phyloP scores from a whole-genome alignment of 2,888 invertebrate species.

The Acrocyrtus sp. region DNA sequence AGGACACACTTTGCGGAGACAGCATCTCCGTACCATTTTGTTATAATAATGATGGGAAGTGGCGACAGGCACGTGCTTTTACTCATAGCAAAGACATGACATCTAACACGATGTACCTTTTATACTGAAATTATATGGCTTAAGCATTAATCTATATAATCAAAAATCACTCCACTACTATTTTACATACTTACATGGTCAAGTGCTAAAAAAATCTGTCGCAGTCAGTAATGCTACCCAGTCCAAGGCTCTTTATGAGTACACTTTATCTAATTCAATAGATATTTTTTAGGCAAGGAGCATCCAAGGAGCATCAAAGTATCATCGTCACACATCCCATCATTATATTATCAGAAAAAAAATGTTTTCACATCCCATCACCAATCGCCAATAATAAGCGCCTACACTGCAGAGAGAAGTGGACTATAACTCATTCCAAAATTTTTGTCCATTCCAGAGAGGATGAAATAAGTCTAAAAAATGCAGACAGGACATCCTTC shows the following conservation, averaged over 20 bases:
- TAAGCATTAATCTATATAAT: background rate
- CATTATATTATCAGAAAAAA: no score
- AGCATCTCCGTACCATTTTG: background rate
- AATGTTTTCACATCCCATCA: no score
- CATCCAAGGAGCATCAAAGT: no score
- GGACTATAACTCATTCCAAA: background rate
- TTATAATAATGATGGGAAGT: constrained; percentile 22
- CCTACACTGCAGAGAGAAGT: background rate
- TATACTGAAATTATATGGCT: constrained; percentile 2
- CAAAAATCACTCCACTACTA: background rate
- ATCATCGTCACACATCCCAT: background rate
- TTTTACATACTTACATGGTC: background rate
- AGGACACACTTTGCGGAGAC: background rate
- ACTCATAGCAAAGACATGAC: constrained; percentile 20
- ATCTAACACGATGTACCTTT: constrained; percentile 14
- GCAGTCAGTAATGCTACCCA: background rate
- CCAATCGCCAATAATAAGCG: no score
- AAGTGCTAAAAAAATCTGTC: constrained; percentile 7
- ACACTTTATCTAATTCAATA: background rate
- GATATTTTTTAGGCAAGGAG: no score
- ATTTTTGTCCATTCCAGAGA: constrained; percentile 12
- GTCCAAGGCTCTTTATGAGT: background rate
- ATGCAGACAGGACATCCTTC: constrained; percentile 38
- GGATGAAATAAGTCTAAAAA: constrained; percentile 8
- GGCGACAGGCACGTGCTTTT: constrained; percentile 33